Evolutionary conservation across 1,140 invertebrate species (phyloP), one percentile per base, ranked within the genome.

Genomic region (Drosophila eugracilis): DNA sequence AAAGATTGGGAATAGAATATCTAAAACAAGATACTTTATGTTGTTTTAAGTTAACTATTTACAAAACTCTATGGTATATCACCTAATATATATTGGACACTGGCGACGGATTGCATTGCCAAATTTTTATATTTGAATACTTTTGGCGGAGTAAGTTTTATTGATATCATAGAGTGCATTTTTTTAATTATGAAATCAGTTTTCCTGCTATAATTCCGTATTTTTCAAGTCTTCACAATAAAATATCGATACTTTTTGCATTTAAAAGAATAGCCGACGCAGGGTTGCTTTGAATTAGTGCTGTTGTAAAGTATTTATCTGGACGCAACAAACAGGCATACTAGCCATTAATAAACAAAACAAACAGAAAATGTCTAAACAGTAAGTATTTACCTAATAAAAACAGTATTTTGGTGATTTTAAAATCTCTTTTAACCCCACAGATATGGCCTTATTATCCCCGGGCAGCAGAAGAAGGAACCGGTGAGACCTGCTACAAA

Each of bases 361-460:
- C 50, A 75, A 50, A 14, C 15, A 21, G n/a, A 66, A 63, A 49
- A 91, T 91, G 90, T 86, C 90, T 10, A 91, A 91, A 76, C 83
- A 89, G 90, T 91, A 22, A 83, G 77, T 88, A 39, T 42, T 50
- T 42, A 41, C 22, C 14, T 5, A 5, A 21, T 12, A 19, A 34
- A 14, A 15, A 1, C 1, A 22, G 5, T 65, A n/a, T 65, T 24
- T 3, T 0, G 2, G 2, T 5, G 21, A 21, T 47, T 22, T 22
- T 21, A 62, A 28, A 10, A 4, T 7, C 1, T 4, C 1, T 9
- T 37, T 19, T 0, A 0, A 36, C 22, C 10, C n/a, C 14, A 15
- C 15, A 91, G 90, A 54, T 91, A 91, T 85, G 90, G 90, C 10
- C 58, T 91, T 1, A 90, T 91, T 6, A 34, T 91, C 26, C 81